Percentiles rank a stretch among this genome's conserved stretches.
Conservation (phyloP, 92 coral and sea anemone species). For the Virgularia gustaviana region DNA sequence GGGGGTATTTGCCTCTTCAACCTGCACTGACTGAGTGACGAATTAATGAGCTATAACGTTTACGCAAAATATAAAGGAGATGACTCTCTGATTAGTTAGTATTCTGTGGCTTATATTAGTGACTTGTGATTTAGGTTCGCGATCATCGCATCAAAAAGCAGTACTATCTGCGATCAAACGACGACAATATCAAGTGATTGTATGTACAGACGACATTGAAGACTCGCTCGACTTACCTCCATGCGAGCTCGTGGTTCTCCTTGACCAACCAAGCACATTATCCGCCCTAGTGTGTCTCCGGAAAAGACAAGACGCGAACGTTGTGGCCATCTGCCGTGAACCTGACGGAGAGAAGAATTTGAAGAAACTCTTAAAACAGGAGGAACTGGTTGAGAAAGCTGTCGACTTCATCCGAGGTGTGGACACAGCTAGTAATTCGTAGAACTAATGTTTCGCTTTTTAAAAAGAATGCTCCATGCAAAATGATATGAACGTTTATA, state of each 20-base stretch:
- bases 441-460: background rate
- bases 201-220: conserved; percentile 65
- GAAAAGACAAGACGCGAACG: conserved; percentile 54
- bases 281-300: conserved; percentile 75
- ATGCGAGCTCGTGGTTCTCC: conserved; percentile 66
- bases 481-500: no score
- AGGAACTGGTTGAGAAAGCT: conserved; percentile 71
- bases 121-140: conserved; percentile 34
- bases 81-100: no score
- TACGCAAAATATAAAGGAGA: background rate
- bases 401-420: conserved; percentile 37
- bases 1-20: no score
- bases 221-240: conserved; percentile 66
- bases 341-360: conserved; percentile 62
- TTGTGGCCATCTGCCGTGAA: conserved; percentile 75
- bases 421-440: background rate
- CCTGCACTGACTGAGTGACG: no score
- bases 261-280: conserved; percentile 79
- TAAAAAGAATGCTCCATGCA: background rate
- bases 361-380: conserved; percentile 66
- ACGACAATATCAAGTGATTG: conserved; percentile 72
- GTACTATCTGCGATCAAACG: conserved; percentile 53
- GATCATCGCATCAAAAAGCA: conserved; percentile 51
- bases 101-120: background rate
- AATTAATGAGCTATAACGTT: no score